Percentiles rank a stretch among this genome's conserved stretches.
Evolutionary conservation across 2,113 vertebrate genomes (phyloP).

Genomic region (Eubucco bourcierii): DNA sequence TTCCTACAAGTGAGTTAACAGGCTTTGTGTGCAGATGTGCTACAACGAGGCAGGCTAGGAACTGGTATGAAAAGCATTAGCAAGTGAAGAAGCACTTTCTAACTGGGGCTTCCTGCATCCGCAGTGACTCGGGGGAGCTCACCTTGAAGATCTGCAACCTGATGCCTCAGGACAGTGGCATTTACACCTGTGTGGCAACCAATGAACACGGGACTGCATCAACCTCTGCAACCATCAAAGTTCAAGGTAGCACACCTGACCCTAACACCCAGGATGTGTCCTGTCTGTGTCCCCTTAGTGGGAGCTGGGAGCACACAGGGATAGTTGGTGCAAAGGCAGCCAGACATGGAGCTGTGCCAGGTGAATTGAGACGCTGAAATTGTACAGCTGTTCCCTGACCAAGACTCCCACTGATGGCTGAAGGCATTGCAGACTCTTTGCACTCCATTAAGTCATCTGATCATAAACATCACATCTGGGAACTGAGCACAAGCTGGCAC

Average conservation of each 20-base stretch:
- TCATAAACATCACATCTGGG: background rate
- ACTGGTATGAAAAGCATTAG: background rate
- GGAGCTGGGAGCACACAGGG: background rate
- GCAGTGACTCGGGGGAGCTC: constrained; percentile 93
- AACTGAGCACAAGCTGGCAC: background rate
- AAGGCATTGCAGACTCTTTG: background rate
- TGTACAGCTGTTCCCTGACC: background rate
- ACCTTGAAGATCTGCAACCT: constrained; percentile 94
- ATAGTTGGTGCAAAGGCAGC: background rate
- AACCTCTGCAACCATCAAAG: constrained; percentile 94
- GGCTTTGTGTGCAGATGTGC: background rate
- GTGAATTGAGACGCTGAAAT: background rate
- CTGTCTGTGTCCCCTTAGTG: background rate
- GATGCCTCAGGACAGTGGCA: constrained; percentile 97
- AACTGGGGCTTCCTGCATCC: background rate
- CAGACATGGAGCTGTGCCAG: background rate
- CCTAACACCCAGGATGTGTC: background rate
- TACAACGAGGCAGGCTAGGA: background rate
- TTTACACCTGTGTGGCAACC: constrained; percentile 93
- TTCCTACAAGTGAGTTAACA: background rate
- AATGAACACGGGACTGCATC: constrained; percentile 90
- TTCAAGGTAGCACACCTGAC: constrained; percentile 83
- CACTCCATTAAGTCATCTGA: background rate
- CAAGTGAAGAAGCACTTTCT: background rate
- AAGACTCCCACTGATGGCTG: background rate